These are phyloP conservation scores for Pseudotriccus pelzelni DNA, from an alignment of 2,797 vertebrate genomes.

Conservation along the genomic window DNA sequence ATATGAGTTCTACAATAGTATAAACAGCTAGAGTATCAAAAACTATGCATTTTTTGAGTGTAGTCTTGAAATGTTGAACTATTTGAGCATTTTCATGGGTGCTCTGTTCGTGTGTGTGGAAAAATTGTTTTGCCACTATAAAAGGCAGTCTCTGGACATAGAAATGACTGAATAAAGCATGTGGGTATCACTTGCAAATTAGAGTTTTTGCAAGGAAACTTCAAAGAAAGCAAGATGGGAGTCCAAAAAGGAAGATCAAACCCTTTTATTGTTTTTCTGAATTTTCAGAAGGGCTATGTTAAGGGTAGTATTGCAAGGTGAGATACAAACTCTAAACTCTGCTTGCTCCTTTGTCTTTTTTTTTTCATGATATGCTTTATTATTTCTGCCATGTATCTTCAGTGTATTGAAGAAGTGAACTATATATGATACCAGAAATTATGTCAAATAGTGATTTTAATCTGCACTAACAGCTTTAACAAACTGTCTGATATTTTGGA, in stretches of 20 bases:
- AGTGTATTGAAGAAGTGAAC: neutral
- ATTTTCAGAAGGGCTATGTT: neutral
- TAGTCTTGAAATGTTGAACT: neutral
- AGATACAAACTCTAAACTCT: neutral
- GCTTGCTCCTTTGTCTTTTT: neutral
- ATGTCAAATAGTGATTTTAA: neutral
- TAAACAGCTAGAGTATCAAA: neutral
- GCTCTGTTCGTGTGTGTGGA: fast-evolving
- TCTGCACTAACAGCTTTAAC: neutral
- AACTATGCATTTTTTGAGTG: neutral
- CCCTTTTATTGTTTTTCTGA: neutral
- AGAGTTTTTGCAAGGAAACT: neutral
- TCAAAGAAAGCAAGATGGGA: neutral
- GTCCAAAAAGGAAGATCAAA: neutral
- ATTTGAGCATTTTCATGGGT: neutral
- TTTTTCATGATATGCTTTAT: neutral
- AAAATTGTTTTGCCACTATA: neutral
- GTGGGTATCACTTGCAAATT: neutral
- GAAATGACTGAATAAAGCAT: neutral
- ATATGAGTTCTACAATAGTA: neutral
- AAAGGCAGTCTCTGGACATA: neutral
- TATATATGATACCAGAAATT: neutral
- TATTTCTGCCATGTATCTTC: neutral
- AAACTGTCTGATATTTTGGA: neutral
- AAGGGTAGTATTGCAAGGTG: neutral